Percentiles rank a stretch among this genome's conserved stretches.
Evolutionary conservation across 2,797 vertebrate species (phyloP).

Genomic region (Buphagus erythrorhynchus): DNA sequence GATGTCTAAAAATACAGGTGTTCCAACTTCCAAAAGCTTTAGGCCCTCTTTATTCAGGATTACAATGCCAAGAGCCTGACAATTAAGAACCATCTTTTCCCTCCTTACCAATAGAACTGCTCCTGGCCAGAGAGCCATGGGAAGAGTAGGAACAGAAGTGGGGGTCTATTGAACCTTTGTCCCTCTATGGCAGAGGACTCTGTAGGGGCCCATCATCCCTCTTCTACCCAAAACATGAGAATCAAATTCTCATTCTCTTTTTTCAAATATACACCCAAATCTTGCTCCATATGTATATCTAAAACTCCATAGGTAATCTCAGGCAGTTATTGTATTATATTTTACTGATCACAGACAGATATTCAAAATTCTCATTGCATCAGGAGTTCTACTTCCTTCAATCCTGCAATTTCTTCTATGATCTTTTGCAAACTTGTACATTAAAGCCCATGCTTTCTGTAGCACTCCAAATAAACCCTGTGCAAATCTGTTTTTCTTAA

Average conservation of each 20-base stretch:
- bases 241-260: neutral
- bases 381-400: neutral
- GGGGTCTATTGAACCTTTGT: neutral
- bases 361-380: neutral
- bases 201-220: rapidly evolving
- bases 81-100: neutral
- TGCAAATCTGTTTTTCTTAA: conserved; percentile 35
- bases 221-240: neutral
- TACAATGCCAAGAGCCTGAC: neutral
- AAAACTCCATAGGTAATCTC: neutral
- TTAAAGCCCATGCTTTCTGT: neutral
- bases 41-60: neutral
- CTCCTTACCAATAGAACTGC: neutral
- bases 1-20: neutral
- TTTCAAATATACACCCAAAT: neutral
- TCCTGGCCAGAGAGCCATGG: neutral
- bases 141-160: neutral
- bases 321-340: neutral
- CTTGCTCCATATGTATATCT: neutral
- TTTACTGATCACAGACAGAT: neutral
- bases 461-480: conserved; percentile 47
- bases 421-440: conserved; percentile 36
- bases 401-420: neutral
- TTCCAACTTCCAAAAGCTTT: neutral
- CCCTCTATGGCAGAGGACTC: neutral